phyloP scores from a whole-genome alignment of 2,888 invertebrate species.

The Epinotia demarniana region DNA sequence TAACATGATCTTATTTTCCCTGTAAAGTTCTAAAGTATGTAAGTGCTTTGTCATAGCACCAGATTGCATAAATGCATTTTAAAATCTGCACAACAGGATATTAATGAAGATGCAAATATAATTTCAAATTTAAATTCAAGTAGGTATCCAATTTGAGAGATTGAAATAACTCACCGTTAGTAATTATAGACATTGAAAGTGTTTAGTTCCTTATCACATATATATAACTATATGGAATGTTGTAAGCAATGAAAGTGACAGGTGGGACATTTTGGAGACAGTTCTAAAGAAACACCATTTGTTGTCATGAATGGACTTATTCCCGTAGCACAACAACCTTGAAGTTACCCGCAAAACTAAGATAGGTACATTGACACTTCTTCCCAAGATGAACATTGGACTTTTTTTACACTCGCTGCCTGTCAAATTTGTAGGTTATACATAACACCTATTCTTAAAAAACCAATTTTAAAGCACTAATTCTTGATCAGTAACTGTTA shows the following conservation, averaged over 20 bases:
- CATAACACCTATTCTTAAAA: conserved; percentile 55
- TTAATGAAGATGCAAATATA: not conserved
- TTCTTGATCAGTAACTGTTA: conserved; percentile 53
- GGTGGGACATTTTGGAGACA: conserved; percentile 32
- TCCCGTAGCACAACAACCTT: conserved; percentile 63
- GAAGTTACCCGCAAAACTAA: conserved; percentile 63
- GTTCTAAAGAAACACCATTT: not conserved
- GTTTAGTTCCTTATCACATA: conserved; percentile 37
- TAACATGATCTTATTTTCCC: not conserved
- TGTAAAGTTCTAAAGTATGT: conserved; percentile 6
- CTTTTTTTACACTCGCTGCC: conserved; percentile 57
- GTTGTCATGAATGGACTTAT: conserved; percentile 26
- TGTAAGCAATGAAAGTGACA: conserved; percentile 44
- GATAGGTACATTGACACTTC: conserved; percentile 63
- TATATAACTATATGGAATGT: conserved; percentile 40
- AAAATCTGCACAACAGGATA: conserved; percentile 21
- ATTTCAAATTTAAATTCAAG: not conserved
- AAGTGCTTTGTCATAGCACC: conserved; percentile 34
- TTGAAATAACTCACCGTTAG: conserved; percentile 8
- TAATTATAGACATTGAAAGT: conserved; percentile 11
- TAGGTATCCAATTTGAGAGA: conserved; percentile 20
- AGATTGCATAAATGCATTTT: conserved; percentile 21
- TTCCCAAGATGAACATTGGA: conserved; percentile 73
- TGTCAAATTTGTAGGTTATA: conserved; percentile 82
- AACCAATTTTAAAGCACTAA: conserved; percentile 54